Percentiles rank a stretch among this genome's conserved stretches.
Evolutionary conservation across 2,113 vertebrate genomes (phyloP).

Genomic region (Lethenteron reissneri): DNA sequence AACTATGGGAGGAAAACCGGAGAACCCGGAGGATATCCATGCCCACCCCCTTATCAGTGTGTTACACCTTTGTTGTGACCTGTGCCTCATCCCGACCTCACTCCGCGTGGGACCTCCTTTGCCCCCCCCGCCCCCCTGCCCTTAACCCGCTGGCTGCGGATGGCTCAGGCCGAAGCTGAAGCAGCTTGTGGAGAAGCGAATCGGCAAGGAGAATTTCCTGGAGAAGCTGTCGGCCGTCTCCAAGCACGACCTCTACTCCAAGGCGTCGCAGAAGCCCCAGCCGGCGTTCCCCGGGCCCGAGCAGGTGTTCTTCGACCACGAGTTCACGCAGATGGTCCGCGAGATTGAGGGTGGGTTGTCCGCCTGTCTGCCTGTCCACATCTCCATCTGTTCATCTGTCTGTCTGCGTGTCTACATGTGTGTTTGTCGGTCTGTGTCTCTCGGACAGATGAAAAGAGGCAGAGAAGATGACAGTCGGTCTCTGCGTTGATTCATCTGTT

Average conservation of each 20-base stretch:
- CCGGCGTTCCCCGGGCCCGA: slow-evolving; percentile 64
- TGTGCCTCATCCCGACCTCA: background rate
- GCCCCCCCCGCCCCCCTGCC: too few relatives aligned
- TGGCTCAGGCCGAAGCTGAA: slow-evolving; percentile 68
- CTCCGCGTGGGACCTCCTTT: background rate
- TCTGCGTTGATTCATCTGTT: too few relatives aligned
- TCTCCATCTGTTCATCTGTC: too few relatives aligned
- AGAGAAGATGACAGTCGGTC: too few relatives aligned
- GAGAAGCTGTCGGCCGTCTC: slow-evolving; percentile 87
- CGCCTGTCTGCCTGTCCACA: background rate
- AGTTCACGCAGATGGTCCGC: slow-evolving; percentile 89
- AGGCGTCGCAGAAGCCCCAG: slow-evolving; percentile 80
- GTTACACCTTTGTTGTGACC: background rate
- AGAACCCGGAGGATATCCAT: too few relatives aligned
- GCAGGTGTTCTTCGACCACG: slow-evolving; percentile 93
- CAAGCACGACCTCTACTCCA: slow-evolving; percentile 85
- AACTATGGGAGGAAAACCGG: too few relatives aligned
- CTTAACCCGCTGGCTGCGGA: background rate
- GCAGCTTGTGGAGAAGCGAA: slow-evolving; percentile 88
- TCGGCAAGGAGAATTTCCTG: slow-evolving; percentile 89
- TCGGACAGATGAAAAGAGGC: too few relatives aligned
- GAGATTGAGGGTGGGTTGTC: slow-evolving; percentile 58
- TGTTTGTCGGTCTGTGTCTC: too few relatives aligned
- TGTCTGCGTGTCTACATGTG: too few relatives aligned
- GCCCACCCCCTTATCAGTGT: too few relatives aligned